Evolutionary conservation across 2,888 invertebrate genomes (phyloP), one percentile per base, ranked within the genome.

Genomic region (Seira musarum): DNA sequence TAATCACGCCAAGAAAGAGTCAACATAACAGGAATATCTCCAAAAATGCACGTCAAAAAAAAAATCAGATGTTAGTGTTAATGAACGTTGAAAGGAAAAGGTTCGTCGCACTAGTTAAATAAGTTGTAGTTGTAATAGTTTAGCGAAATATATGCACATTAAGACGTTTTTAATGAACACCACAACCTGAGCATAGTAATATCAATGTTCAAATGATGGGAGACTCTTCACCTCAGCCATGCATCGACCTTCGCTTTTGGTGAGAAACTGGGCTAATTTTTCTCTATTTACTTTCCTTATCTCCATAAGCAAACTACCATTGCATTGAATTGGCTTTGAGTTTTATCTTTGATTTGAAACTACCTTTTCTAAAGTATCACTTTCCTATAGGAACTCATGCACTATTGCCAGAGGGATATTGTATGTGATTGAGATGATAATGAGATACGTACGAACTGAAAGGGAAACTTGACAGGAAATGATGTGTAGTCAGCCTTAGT

Each of bases 241-340:
- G 40, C 21, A 68, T 63, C 67, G 79, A 79, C 79, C 79, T 79
- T 79, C 72, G 63, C 25, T 15, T 64, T 24, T 69, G 66, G 66
- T 80, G 79, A 68, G 79, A 80, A 80, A 69, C 73, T 80, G 69
- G 79, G 73, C 79, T 80, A 73, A 80, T 73, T 80, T 72, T 80
- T 69, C 73, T 80, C 73, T 67, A 61, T 78, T 78, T 65, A 80
- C 79, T 80, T 80, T 80, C 65, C 79, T 80, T 78, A 78, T 78
- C 78, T 1, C 21, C 73, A 53, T 63, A 46, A 64, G 63, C 21
- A 71, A 24, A 40, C 13, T 61, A 30, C 30, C n/a, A 13, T 15
- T n/a, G 53, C 5, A 2, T 70, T 19, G 70, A 57, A 8, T 25
- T 22, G 3, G n/a, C n/a, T 57, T 71, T 35, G 60, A 24, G 13